Percentiles rank a stretch among this genome's conserved stretches.
Conservation (phyloP, 2,113 vertebrate species). For the Istiophorus platypterus region DNA sequence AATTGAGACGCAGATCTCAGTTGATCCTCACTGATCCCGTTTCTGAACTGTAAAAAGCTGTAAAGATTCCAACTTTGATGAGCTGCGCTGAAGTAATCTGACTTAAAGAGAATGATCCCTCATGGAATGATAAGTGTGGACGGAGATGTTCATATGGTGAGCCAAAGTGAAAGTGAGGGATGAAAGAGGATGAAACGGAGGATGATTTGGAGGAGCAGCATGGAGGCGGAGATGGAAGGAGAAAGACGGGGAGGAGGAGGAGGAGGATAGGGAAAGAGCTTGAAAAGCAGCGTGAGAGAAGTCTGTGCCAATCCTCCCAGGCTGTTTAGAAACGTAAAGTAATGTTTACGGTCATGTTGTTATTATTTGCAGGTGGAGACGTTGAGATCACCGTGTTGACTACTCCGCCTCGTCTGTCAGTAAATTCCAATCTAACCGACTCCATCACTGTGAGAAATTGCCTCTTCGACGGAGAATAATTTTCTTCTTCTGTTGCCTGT, state of each 20-base stretch:
- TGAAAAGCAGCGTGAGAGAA: conserved; percentile 25
- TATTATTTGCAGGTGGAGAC: conserved; percentile 74
- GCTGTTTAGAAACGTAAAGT: conserved; percentile 64
- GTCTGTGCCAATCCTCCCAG: conserved; percentile 32
- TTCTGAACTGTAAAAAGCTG: conserved; percentile 39
- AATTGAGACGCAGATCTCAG: conserved; percentile 14
- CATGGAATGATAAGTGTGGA: conserved; percentile 4
- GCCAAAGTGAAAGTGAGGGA: conserved; percentile 43
- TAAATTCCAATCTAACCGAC: conserved; percentile 43
- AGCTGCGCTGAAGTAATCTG: conserved; percentile 40
- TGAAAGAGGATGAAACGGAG: conserved; percentile 22
- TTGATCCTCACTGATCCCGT: conserved; percentile 51
- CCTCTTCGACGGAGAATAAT: conserved; percentile 58
- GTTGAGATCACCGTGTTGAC: conserved; percentile 46
- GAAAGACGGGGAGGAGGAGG: background rate
- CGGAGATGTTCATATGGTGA: conserved; percentile 2
- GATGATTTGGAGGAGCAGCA: conserved; percentile 11
- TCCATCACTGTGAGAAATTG: conserved; percentile 36
- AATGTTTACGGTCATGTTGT: conserved; percentile 66
- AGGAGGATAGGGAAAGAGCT: background rate
- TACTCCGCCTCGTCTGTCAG: conserved; percentile 18
- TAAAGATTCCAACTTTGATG: conserved; percentile 51
- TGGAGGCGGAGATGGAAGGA: conserved; percentile 22
- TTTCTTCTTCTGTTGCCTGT: conserved; percentile 50
- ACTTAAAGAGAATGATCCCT: conserved; percentile 11